Percentiles rank a stretch among this genome's conserved stretches.
phyloP scores from a whole-genome alignment of 2,888 invertebrate genomes.

The Thumatha senex region DNA sequence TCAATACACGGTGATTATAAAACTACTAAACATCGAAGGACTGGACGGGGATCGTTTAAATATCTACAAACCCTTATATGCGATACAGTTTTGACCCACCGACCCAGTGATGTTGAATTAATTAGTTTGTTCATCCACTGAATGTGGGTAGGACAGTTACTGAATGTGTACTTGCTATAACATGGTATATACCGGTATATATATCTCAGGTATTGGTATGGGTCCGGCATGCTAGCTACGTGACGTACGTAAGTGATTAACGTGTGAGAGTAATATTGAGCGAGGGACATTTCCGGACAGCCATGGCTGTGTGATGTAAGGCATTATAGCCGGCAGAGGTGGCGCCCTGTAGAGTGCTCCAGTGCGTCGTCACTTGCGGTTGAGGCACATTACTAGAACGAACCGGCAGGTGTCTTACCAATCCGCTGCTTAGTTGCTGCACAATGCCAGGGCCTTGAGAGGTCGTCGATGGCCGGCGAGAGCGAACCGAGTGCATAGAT shows the following conservation, averaged over 20 bases:
- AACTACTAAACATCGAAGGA: constrained; percentile 61
- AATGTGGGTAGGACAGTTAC: constrained; percentile 1
- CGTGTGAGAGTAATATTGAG: constrained; percentile 88
- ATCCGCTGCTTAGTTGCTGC: constrained; percentile 95
- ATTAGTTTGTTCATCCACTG: neutral
- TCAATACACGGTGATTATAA: constrained; percentile 43
- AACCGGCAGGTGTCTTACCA: constrained; percentile 93
- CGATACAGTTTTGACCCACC: constrained; percentile 1
- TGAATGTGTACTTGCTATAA: neutral
- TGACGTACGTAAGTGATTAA: constrained; percentile 53
- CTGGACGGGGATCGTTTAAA: constrained; percentile 52
- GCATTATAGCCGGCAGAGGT: constrained; percentile 81
- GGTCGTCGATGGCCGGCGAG: constrained; percentile 88
- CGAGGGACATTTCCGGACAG: constrained; percentile 90
- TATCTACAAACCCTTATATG: constrained; percentile 23
- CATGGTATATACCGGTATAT: neutral
- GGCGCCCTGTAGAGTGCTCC: constrained; percentile 78
- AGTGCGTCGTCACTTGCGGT: constrained; percentile 70
- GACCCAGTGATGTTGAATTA: neutral
- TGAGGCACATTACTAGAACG: constrained; percentile 83
- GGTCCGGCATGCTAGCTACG: too few relatives aligned
- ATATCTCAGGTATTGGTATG: too few relatives aligned
- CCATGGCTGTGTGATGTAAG: constrained; percentile 78
- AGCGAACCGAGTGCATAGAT: constrained; percentile 84
- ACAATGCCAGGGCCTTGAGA: constrained; percentile 90